Percentiles rank a stretch among this genome's conserved stretches.
Conservation (phyloP, 2,797 vertebrate genomes). For the Gallinago solitaria region DNA sequence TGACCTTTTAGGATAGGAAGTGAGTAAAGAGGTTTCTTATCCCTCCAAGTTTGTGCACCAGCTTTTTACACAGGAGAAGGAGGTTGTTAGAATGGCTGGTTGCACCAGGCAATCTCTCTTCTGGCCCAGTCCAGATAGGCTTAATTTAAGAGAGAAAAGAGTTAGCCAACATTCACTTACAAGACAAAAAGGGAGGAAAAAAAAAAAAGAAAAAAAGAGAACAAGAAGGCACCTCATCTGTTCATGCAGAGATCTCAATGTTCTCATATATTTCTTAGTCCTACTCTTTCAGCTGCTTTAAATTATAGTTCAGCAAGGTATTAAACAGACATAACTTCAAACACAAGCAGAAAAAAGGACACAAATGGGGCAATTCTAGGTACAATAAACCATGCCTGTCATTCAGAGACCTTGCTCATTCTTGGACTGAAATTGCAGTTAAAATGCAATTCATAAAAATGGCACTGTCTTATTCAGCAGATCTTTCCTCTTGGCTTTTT, state of each 20-base stretch:
- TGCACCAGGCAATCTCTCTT: neutral
- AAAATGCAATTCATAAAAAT: conserved; percentile 28
- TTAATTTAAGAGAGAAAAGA: conserved; percentile 2
- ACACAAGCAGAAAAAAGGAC: conserved; percentile 5
- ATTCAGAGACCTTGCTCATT: conserved; percentile 10
- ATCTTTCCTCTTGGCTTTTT: neutral
- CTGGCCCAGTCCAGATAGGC: neutral
- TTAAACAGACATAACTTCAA: conserved; percentile 59
- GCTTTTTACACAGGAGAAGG: neutral
- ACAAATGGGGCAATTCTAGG: conserved; percentile 23
- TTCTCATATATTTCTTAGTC: conserved; percentile 25
- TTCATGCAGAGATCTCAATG: neutral
- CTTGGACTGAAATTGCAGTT: conserved; percentile 17
- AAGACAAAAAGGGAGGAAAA: neutral
- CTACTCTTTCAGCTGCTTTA: conserved; percentile 18
- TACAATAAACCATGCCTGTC: conserved; percentile 45
- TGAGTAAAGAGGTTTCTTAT: neutral
- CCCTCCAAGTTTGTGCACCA: neutral
- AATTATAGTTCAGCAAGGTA: conserved; percentile 39
- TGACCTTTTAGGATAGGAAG: neutral
- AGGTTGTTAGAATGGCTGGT: neutral
- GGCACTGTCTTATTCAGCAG: neutral
- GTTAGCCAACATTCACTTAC: neutral
- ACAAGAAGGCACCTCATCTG: neutral
- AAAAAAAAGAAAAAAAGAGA: neutral